phyloP scores from a whole-genome alignment of 2,888 invertebrate species.

The Erebia epiphron region DNA sequence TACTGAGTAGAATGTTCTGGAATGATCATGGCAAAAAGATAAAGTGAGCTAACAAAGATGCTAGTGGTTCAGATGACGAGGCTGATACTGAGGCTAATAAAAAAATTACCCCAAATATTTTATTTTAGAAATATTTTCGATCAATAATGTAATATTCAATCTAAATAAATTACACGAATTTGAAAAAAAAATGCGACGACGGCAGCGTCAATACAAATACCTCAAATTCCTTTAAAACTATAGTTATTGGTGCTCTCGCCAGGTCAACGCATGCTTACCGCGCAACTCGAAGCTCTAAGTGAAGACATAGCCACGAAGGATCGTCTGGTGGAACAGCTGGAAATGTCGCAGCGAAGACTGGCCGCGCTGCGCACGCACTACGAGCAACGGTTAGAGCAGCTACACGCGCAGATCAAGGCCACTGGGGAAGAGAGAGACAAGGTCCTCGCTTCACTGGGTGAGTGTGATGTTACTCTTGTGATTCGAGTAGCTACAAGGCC shows the following conservation, averaged over 20 bases:
- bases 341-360: conserved; percentile 93
- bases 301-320: conserved; percentile 98
- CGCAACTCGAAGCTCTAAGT: conserved; percentile 93
- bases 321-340: conserved; percentile 96
- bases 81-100: no score
- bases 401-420: conserved; percentile 92
- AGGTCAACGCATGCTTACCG: conserved; percentile 85
- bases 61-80: no score
- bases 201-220: no score
- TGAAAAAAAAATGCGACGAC: no score
- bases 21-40: neutral
- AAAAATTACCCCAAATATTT: no score
- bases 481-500: no score
- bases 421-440: conserved; percentile 96
- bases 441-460: conserved; percentile 86
- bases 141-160: no score
- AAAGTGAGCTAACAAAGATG: neutral
- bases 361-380: conserved; percentile 94
- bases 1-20: no score
- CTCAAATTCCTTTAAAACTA: no score
- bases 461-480: conserved; percentile 31
- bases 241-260: no score
- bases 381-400: conserved; percentile 93
- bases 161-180: no score
- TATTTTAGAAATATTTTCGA: no score